These are phyloP conservation scores for Hetaerina titia DNA, from an alignment of 2,888 invertebrate species.

Conservation along the genomic window DNA sequence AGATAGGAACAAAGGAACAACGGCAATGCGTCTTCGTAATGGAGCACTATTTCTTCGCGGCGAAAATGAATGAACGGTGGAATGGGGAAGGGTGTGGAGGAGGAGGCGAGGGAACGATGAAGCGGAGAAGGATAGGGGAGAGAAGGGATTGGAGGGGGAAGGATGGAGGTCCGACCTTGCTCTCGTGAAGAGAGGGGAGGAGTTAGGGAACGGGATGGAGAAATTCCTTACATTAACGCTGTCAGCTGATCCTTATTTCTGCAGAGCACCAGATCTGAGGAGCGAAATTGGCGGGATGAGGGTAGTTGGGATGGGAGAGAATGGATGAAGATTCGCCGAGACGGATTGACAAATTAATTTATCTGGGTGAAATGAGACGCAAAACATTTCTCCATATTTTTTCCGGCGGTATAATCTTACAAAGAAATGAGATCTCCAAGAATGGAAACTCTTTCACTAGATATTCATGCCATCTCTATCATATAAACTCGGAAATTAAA, in stretches of 20 bases:
- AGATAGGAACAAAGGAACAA: conserved; percentile 19
- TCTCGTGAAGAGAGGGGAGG: background rate
- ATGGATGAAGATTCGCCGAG: background rate
- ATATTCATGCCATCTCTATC: too few relatives aligned
- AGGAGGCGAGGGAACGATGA: too few relatives aligned
- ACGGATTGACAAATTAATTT: background rate
- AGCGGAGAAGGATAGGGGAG: background rate
- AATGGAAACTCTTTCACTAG: too few relatives aligned
- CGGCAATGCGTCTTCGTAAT: conserved; percentile 19
- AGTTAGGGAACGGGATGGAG: background rate
- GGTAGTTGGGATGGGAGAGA: background rate
- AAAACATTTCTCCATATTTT: background rate
- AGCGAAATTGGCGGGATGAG: background rate
- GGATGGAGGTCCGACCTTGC: too few relatives aligned
- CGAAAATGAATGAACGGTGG: background rate
- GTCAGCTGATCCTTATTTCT: background rate
- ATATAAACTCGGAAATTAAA: too few relatives aligned
- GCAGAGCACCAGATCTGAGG: background rate
- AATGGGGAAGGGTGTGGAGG: background rate
- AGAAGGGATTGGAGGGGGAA: background rate
- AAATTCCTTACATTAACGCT: background rate
- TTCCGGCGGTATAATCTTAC: background rate
- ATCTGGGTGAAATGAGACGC: background rate
- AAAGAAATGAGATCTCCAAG: too few relatives aligned
- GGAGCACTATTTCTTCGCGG: conserved; percentile 3